Evolutionary conservation across 2,888 invertebrate species (phyloP).

Genomic region (Micropterix aruncella): DNA sequence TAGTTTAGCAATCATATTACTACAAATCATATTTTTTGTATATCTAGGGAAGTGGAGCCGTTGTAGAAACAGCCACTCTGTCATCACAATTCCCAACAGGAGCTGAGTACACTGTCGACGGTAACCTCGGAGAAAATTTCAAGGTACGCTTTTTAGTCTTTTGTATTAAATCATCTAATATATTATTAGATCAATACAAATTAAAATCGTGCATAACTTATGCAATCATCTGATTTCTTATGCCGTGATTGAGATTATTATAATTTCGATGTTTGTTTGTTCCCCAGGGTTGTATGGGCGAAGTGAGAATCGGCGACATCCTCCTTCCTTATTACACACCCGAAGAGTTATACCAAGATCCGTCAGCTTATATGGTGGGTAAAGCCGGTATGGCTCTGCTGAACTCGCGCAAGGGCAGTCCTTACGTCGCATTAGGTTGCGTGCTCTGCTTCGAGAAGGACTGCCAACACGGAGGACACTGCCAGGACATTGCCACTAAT

Average conservation of each 20-base stretch:
- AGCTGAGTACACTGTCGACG: constrained; percentile 25
- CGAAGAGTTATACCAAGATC: constrained; percentile 53
- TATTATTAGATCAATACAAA: background rate
- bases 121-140: constrained; percentile 30
- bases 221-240: too few species aligned
- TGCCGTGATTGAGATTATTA: too few species aligned
- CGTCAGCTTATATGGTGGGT: constrained; percentile 17
- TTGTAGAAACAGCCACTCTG: constrained; percentile 27
- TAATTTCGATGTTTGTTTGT: too few species aligned
- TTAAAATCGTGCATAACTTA: too few species aligned
- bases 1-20: too few species aligned
- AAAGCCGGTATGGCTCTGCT: constrained; percentile 19
- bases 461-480: constrained; percentile 49
- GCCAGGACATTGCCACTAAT: constrained; percentile 26
- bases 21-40: too few species aligned
- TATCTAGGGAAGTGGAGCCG: too few species aligned
- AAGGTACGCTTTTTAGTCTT: constrained; percentile 23
- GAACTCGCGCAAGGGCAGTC: constrained; percentile 15
- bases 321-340: constrained; percentile 76
- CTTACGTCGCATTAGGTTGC: constrained; percentile 48
- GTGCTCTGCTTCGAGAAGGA: constrained; percentile 67
- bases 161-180: background rate
- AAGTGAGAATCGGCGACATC: constrained; percentile 69
- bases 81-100: constrained; percentile 22
- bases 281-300: constrained; percentile 72